These are phyloP conservation scores for Frankliniella intonsa DNA, from an alignment of 2,888 invertebrate genomes.

Conservation along the genomic window DNA sequence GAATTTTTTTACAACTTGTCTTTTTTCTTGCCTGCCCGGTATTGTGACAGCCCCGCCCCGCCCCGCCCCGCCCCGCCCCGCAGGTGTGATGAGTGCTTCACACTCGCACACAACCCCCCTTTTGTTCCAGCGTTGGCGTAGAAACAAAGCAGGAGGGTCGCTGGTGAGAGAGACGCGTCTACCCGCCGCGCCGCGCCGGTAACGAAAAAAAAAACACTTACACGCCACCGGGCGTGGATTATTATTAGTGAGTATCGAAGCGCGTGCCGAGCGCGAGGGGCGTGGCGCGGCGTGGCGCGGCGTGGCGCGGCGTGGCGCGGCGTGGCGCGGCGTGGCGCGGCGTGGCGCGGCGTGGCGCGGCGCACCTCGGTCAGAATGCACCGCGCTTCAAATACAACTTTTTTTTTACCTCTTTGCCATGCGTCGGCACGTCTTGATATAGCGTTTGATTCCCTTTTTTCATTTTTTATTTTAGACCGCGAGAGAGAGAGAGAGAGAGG, in stretches of 20 bases:
- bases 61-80: background rate
- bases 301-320: background rate
- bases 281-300: background rate
- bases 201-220: background rate
- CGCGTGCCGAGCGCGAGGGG: background rate
- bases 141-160: background rate
- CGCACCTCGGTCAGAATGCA: background rate
- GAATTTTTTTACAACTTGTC: background rate
- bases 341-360: background rate
- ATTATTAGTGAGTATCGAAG: background rate
- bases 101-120: background rate
- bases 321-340: background rate
- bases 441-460: constrained; percentile 11
- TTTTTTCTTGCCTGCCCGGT: background rate
- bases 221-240: background rate
- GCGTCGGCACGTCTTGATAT: constrained; percentile 16
- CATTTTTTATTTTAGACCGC: no score
- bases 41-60: background rate
- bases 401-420: background rate
- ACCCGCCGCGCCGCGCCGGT: background rate
- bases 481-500: no score
- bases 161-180: background rate
- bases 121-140: background rate
- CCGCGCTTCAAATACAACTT: background rate
- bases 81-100: constrained; percentile 2